A percentile compares a stretch with the other conserved stretches of the same genome.
These are phyloP conservation scores for Neoarius graeffei DNA, from an alignment of 2,113 vertebrate genomes.

Conservation along the genomic window DNA sequence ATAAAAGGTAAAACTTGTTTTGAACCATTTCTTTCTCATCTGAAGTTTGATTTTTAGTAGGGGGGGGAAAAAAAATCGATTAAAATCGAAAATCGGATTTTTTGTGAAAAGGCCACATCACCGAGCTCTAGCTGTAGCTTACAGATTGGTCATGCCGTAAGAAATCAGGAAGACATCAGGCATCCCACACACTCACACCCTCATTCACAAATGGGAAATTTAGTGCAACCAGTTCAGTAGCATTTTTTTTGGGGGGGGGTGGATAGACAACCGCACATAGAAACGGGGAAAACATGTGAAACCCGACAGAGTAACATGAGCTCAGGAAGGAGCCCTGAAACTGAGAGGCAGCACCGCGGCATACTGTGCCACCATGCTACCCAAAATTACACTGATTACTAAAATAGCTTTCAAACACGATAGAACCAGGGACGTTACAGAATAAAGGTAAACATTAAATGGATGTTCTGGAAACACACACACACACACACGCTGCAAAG, in stretches of 20 bases:
- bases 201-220: neutral
- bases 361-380: neutral
- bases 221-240: neutral
- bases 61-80: no score
- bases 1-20: no score
- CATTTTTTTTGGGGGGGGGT: neutral
- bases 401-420: conserved; percentile 11
- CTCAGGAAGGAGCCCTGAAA: conserved; percentile 2
- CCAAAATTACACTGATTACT: neutral
- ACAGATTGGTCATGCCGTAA: conserved; percentile 41
- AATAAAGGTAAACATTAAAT: conserved; percentile 7
- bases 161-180: conserved; percentile 29
- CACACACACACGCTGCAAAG: conserved; percentile 13
- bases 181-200: neutral
- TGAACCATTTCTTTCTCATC: no score
- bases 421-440: neutral
- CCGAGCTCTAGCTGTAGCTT: conserved; percentile 56
- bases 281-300: neutral
- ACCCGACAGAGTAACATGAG: neutral
- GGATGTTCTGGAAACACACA: neutral
- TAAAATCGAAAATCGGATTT: no score
- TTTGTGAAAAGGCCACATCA: no score
- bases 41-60: no score
- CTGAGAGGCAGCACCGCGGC: neutral
- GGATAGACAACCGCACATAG: neutral